These are phyloP conservation scores for Panonychus citri DNA, from an alignment of 1,140 invertebrate genomes.

Conservation along the genomic window DNA sequence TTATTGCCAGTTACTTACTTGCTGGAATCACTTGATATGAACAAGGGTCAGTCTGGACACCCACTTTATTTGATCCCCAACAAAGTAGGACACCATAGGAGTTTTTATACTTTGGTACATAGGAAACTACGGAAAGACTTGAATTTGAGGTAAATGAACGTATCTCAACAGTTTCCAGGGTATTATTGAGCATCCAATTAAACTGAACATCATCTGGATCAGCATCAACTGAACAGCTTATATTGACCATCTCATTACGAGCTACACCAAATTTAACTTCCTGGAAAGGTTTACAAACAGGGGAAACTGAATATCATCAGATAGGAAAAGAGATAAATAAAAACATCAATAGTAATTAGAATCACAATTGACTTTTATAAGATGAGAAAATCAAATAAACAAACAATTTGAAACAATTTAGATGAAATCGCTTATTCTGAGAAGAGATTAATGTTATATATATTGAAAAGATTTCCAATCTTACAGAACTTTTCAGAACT, in stretches of 20 bases:
- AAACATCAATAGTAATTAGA: no score
- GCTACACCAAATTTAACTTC: slow-evolving; percentile 46
- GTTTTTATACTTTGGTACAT: slow-evolving; percentile 12
- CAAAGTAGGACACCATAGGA: slow-evolving; percentile 17
- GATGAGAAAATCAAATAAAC: no score
- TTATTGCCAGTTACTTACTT: slow-evolving; percentile 7
- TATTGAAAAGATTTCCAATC: no score
- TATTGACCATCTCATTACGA: slow-evolving; percentile 54
- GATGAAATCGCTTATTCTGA: no score
- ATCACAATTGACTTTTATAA: no score
- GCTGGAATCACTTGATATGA: slow-evolving; percentile 14
- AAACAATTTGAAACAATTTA: no score
- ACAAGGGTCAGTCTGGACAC: slow-evolving; percentile 12
- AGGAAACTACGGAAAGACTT: slow-evolving; percentile 13
- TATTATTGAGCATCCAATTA: slow-evolving; percentile 16
- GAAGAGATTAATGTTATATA: no score
- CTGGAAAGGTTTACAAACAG: slow-evolving; percentile 37
- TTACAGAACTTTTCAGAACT: no score
- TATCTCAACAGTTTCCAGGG: slow-evolving; percentile 41
- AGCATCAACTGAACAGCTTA: slow-evolving; percentile 11
- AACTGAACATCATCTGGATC: slow-evolving; percentile 1
- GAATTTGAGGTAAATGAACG: slow-evolving; percentile 9
- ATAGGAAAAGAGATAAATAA: no score
- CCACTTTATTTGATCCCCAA: slow-evolving; percentile 14
- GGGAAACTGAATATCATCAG: no score